phyloP scores from a whole-genome alignment of 2,888 invertebrate species.

The Cephus pygmeus region DNA sequence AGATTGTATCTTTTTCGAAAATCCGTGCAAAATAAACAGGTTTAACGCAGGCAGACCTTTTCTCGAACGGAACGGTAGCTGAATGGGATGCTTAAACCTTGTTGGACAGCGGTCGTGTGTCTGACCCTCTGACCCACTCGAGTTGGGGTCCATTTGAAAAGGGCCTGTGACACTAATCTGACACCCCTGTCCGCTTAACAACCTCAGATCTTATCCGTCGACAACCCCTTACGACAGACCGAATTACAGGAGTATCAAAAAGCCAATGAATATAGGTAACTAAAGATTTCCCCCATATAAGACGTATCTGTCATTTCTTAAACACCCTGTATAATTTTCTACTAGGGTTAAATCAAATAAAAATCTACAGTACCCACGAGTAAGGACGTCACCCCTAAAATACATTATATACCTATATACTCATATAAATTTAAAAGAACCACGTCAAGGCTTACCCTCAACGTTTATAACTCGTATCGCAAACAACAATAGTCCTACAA shows the following conservation, averaged over 20 bases:
- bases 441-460: neutral
- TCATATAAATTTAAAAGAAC: neutral
- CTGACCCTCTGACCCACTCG: constrained; percentile 51
- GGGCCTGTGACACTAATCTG: constrained; percentile 54
- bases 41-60: constrained; percentile 27
- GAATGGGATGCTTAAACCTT: constrained; percentile 27
- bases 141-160: constrained; percentile 24
- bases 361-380: neutral
- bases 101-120: constrained; percentile 44
- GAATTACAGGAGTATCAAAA: constrained; percentile 23
- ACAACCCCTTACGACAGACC: constrained; percentile 11
- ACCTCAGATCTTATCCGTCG: constrained; percentile 45
- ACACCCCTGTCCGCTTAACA: constrained; percentile 29
- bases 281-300: neutral
- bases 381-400: neutral
- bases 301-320: neutral
- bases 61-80: neutral
- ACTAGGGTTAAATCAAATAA: neutral
- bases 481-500: neutral
- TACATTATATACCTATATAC: neutral
- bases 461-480: neutral
- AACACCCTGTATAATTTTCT: neutral
- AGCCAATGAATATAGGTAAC: neutral
- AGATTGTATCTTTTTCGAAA: constrained; percentile 14
- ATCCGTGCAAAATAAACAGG: constrained; percentile 53